phyloP scores from a whole-genome alignment of 37 sponge, comb jelly and placozoan species.

The Cliona cf. orientalis region DNA sequence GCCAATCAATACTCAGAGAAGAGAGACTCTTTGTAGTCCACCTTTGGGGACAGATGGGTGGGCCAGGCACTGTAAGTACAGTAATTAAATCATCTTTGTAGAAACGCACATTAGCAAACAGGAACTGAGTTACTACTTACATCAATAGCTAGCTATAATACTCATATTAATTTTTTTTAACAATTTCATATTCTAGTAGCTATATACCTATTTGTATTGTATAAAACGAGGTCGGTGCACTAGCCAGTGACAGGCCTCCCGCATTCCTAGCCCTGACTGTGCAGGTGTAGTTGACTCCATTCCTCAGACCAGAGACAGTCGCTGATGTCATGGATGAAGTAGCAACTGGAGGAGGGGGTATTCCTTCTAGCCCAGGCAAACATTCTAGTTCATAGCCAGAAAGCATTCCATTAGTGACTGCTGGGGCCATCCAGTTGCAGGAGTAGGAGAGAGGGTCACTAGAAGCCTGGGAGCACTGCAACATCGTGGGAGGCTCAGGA shows the following conservation, averaged over 20 bases:
- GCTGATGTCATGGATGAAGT: not conserved
- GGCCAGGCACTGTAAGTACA: conserved; percentile 3
- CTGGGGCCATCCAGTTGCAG: conserved; percentile 13
- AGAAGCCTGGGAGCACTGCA: not conserved
- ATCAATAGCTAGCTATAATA: too few species aligned
- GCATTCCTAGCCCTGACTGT: conserved; percentile 7
- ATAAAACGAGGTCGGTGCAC: too few species aligned
- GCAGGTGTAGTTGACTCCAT: conserved; percentile 11
- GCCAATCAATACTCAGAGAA: conserved; percentile 15
- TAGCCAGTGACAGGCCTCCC: not conserved
- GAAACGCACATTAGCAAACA: too few species aligned
- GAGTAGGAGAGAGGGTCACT: not conserved
- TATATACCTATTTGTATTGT: too few species aligned
- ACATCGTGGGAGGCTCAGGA: conserved; percentile 6
- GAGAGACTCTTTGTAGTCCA: not conserved
- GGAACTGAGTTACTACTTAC: too few species aligned
- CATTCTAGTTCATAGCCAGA: not conserved
- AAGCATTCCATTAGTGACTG: not conserved
- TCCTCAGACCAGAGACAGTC: not conserved
- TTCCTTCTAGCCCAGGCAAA: not conserved
- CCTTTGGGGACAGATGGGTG: not conserved
- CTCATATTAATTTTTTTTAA: too few species aligned
- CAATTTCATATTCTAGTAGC: too few species aligned
- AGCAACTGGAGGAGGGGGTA: not conserved
- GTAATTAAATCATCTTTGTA: not conserved